Evolutionary conservation across 2,888 invertebrate genomes (phyloP), one percentile per base, ranked within the genome.

Genomic region (Drosophila pseudotakahashii): DNA sequence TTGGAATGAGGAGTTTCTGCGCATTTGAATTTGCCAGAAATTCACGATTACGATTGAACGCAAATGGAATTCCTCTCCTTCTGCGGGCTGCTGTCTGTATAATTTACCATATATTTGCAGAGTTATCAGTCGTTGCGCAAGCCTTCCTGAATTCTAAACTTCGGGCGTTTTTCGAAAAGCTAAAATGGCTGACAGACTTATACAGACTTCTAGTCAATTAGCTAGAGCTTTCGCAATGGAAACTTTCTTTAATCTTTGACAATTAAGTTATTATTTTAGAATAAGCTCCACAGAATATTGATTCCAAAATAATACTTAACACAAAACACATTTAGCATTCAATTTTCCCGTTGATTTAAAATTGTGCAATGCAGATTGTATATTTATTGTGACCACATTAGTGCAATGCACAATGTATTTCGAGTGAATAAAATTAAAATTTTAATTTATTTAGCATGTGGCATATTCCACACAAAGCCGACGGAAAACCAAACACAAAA

Each of bases 401-500:
- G 39, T 32, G 39, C 51, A 26, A 37, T 23, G 16, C 36, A 52
- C 44, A 23, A 66, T 50, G 64, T 67, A 60, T 57, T 52, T 61
- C 50, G 67, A 48, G 48, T 52, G 57, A 63, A 64, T 60, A 62
- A 77, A 78, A 82, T 75, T 62, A 66, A 61, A 73, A 84, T 75
- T 83, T 74, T 77, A 77, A 83, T 86, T 77, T 75, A 83, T 86
- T 79, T 86, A 74, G 67, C 81, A 86, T 77, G 79, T 86, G 79
- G 75, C 55, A 73, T 71, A 71, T 75, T 73, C 77, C 72, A 59
- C 72, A 64, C 66, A 81, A 73, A 74, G 64, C 75, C 64, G 54
- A 61, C 72, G 62, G 36, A 75, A 74, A 54, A 39, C 67, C 58
- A 55, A 53, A 60, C 41, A 76, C 41, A 47, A 57, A 71, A 73